Percentiles rank a stretch among this genome's conserved stretches.
Evolutionary conservation across 2,113 vertebrate species (phyloP).

Genomic region (Scomber scombrus): DNA sequence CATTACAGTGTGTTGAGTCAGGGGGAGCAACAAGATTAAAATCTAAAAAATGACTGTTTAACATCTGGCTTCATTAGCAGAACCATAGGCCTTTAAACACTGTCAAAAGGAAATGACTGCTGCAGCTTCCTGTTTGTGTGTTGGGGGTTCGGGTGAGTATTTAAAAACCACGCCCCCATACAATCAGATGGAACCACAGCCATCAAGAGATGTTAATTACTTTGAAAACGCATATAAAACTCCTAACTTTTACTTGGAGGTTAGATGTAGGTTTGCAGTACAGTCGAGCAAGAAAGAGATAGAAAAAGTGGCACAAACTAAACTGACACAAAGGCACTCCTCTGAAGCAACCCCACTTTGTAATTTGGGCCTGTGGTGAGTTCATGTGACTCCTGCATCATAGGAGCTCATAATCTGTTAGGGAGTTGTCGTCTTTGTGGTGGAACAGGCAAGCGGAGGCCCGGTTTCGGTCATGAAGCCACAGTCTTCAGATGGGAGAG

Average conservation of each 20-base stretch:
- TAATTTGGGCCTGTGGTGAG: conserved; percentile 83
- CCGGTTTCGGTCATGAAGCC: conserved; percentile 66
- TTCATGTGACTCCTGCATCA: conserved; percentile 77
- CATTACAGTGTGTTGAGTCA: conserved; percentile 24
- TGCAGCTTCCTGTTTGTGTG: conserved; percentile 59
- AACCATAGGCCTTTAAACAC: conserved; percentile 40
- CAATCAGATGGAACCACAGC: conserved; percentile 29
- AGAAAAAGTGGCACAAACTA: conserved; percentile 30
- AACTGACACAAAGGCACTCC: conserved; percentile 64
- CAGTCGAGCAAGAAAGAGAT: not conserved
- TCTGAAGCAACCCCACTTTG: conserved; percentile 76
- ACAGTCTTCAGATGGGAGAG: conserved; percentile 67
- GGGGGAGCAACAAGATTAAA: not conserved
- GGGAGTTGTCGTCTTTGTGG: conserved; percentile 82
- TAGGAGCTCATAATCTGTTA: conserved; percentile 78
- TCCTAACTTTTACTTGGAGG: not conserved
- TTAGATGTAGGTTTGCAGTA: not conserved
- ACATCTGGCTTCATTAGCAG: conserved; percentile 56
- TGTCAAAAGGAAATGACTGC: conserved; percentile 45
- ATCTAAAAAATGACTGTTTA: conserved; percentile 33
- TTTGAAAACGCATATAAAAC: conserved; percentile 7
- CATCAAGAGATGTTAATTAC: conserved; percentile 11
- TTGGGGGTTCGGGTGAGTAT: conserved; percentile 16
- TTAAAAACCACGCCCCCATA: conserved; percentile 26
- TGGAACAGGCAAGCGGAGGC: conserved; percentile 54